Evolutionary conservation across 1,140 invertebrate species (phyloP).

Genomic region (Vanessa tameamea): DNA sequence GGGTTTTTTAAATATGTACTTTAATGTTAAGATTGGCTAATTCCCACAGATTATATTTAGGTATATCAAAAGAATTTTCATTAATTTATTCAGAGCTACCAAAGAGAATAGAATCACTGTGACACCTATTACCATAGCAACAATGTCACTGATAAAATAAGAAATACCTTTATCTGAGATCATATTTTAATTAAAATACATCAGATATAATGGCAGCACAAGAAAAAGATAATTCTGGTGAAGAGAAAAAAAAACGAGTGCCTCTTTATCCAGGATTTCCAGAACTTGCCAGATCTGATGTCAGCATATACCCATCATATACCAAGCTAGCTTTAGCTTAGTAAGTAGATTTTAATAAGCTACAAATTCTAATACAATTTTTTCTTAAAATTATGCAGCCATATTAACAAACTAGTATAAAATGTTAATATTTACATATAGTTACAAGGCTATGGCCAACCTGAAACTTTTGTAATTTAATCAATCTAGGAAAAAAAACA

Average conservation of each 20-base stretch:
- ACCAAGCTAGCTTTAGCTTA: conserved; percentile 63
- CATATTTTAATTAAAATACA: background rate
- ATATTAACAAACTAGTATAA: too few species aligned
- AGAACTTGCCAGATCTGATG: conserved; percentile 69
- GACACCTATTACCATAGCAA: conserved; percentile 14
- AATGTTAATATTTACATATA: too few species aligned
- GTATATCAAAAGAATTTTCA: too few species aligned
- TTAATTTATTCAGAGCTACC: too few species aligned
- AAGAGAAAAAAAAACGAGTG: conserved; percentile 53
- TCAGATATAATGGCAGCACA: conserved; percentile 30
- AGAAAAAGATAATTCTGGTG: conserved; percentile 33
- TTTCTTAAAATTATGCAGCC: background rate
- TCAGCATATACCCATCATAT: conserved; percentile 72
- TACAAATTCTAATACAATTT: background rate
- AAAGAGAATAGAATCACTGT: background rate
- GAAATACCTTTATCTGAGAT: background rate
- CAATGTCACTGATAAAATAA: background rate
- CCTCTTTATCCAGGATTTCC: conserved; percentile 70
- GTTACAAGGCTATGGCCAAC: too few species aligned
- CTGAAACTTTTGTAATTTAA: too few species aligned
- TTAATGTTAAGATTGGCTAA: too few species aligned
- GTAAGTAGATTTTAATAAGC: conserved; percentile 51
- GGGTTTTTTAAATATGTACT: too few species aligned
- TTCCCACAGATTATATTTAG: too few species aligned
- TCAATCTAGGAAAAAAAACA: too few species aligned